Evolutionary conservation across 1,140 invertebrate species (phyloP).

Genomic region (Helicoverpa armigera): DNA sequence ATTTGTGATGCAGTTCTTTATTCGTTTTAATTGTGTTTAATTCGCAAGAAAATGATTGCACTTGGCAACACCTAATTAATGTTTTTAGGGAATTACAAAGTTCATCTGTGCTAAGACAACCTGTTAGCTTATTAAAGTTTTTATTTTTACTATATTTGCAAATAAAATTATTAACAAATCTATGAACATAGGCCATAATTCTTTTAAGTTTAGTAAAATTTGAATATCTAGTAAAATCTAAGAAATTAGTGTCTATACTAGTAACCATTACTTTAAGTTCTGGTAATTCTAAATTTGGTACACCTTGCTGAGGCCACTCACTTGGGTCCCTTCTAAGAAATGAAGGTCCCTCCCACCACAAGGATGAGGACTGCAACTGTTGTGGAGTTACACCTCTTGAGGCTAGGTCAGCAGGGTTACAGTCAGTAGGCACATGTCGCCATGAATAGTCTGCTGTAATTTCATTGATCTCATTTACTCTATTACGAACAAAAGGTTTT

Average conservation of each 20-base stretch:
- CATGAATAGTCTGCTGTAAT: background rate
- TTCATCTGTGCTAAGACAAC: background rate
- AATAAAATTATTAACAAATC: background rate
- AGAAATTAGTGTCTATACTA: background rate
- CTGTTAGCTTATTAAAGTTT: background rate
- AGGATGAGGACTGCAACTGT: background rate
- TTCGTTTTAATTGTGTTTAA: background rate
- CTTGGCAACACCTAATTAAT: background rate
- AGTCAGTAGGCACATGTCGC: background rate
- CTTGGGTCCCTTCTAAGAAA: too few species aligned
- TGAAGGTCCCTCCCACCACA: background rate
- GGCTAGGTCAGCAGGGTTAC: background rate
- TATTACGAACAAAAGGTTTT: background rate
- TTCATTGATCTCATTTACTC: background rate
- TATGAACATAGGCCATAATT: background rate
- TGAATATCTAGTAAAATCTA: background rate
- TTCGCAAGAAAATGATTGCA: background rate
- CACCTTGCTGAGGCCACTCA: background rate
- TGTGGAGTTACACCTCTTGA: background rate
- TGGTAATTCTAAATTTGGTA: background rate
- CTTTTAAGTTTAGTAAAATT: background rate
- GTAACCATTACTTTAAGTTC: background rate
- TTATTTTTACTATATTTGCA: background rate
- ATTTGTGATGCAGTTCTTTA: background rate
- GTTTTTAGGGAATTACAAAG: background rate